These are phyloP conservation scores for Psammodynastes pulverulentus DNA, from an alignment of 2,113 vertebrate genomes.

Conservation along the genomic window DNA sequence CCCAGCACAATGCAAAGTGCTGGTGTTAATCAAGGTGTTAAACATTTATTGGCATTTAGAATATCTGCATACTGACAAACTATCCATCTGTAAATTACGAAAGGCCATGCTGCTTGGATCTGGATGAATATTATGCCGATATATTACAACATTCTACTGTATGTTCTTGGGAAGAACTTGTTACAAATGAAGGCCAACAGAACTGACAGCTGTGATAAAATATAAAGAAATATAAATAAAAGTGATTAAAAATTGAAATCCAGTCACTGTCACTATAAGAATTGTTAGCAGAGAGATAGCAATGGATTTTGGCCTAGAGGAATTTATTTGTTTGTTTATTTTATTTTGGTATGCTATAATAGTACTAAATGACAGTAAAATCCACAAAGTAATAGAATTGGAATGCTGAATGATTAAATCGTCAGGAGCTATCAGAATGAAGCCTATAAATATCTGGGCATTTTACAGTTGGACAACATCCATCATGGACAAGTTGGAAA, in stretches of 20 bases:
- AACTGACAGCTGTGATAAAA: not conserved
- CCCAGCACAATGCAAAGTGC: not conserved
- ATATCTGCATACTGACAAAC: not conserved
- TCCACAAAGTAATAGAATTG: not conserved
- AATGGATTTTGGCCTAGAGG: not conserved
- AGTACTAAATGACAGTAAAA: not conserved
- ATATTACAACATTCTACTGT: no score
- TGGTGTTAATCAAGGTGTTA: not conserved
- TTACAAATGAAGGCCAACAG: not conserved
- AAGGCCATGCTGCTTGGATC: not conserved
- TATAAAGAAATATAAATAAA: not conserved
- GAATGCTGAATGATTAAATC: not conserved
- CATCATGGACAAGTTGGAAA: not conserved
- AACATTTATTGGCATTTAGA: not conserved
- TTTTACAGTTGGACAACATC: not conserved
- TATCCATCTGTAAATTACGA: not conserved
- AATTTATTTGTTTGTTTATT: not conserved
- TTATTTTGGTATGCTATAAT: not conserved
- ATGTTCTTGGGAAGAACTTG: not conserved
- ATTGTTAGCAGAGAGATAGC: not conserved
- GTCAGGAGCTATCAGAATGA: not conserved
- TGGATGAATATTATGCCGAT: no score
- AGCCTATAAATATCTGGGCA: not conserved
- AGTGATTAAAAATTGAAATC: not conserved
- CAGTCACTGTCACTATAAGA: not conserved